Evolutionary conservation across 2,113 vertebrate species (phyloP).

Genomic region (Pangasianodon hypophthalmus): DNA sequence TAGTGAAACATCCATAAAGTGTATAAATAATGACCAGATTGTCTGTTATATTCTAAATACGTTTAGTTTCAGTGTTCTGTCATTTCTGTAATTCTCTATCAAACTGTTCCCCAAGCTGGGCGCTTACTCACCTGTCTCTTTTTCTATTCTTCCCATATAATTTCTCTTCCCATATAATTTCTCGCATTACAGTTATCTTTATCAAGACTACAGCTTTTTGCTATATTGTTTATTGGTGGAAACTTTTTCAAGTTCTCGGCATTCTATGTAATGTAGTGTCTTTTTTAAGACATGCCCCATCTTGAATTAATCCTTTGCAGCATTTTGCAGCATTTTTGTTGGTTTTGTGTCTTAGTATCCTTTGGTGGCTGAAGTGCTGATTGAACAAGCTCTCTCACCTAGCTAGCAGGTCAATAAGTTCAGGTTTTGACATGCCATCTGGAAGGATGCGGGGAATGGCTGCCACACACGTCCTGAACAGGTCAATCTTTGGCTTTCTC

Average conservation of each 20-base stretch:
- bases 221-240: not conserved
- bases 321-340: not conserved
- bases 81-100: not conserved
- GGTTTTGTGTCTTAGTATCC: not conserved
- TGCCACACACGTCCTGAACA: conserved; percentile 96
- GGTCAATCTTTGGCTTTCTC: conserved; percentile 97
- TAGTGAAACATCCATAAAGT: not conserved
- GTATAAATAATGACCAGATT: not conserved
- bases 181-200: not conserved
- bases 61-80: not conserved
- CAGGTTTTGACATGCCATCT: conserved; percentile 96
- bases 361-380: not conserved
- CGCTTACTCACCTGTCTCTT: not conserved
- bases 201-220: not conserved
- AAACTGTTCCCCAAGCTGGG: not conserved
- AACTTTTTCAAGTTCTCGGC: not conserved
- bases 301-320: not conserved
- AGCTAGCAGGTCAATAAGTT: conserved; percentile 92
- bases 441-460: conserved; percentile 96
- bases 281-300: not conserved
- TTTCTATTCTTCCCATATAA: not conserved
- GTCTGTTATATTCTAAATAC: not conserved
- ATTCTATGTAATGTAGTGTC: not conserved
- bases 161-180: not conserved
- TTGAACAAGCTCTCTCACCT: conserved; percentile 72